Percentiles rank a stretch among this genome's conserved stretches.
Evolutionary conservation across 2,113 vertebrate species (phyloP).

Genomic region (Semnopithecus entellus): DNA sequence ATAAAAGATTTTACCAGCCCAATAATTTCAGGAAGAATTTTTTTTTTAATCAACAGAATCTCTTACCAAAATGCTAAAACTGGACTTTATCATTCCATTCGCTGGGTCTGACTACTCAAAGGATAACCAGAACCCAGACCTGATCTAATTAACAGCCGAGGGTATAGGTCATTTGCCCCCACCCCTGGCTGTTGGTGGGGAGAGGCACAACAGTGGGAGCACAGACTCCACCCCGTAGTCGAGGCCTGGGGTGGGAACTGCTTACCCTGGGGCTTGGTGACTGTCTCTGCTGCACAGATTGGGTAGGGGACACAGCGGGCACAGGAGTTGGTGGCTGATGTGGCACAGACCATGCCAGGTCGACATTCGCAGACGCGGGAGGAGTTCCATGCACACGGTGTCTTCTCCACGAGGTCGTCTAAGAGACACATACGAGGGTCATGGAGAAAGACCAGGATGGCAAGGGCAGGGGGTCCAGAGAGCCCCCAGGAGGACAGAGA

Average conservation of each 20-base stretch:
- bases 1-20: neutral
- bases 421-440: neutral
- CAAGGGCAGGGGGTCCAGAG: neutral
- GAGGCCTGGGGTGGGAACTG: neutral
- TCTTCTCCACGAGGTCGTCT: slow-evolving; percentile 75
- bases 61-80: neutral
- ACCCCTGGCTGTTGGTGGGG: no score
- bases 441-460: neutral
- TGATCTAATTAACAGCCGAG: neutral
- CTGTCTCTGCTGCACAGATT: slow-evolving; percentile 55
- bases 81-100: neutral
- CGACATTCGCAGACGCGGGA: slow-evolving; percentile 80
- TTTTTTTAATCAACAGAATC: neutral
- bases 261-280: slow-evolving; percentile 76
- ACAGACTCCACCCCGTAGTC: neutral
- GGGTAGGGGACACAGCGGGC: slow-evolving; percentile 60
- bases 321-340: accelerated
- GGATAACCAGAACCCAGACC: neutral
- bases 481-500: neutral
- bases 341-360: slow-evolving; percentile 74
- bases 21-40: neutral
- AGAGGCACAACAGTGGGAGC: no score
- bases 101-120: neutral
- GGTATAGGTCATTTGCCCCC: neutral
- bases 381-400: slow-evolving; percentile 66